Percentiles rank a stretch among this genome's conserved stretches.
Evolutionary conservation across 2,888 invertebrate species (phyloP).

Genomic region (Anagyrus pseudococci): DNA sequence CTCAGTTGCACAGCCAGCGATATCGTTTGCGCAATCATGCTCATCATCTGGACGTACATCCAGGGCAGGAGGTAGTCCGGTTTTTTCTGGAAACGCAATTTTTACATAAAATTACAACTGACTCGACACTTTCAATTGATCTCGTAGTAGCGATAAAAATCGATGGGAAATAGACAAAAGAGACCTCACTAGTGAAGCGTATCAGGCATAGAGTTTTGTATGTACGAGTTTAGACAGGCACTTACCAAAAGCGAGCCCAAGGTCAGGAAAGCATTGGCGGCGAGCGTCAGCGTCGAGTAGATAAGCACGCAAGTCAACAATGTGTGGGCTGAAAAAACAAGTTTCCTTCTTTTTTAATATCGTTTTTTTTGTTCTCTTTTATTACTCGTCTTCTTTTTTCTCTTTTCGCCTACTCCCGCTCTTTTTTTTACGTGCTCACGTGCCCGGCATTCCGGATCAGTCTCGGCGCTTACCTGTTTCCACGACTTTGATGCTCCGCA

Average conservation of each 20-base stretch:
- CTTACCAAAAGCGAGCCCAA: constrained; percentile 55
- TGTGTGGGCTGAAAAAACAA: constrained; percentile 47
- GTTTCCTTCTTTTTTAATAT: constrained; percentile 20
- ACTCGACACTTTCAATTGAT: neutral
- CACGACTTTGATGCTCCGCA: constrained; percentile 45
- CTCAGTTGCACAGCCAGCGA: constrained; percentile 51
- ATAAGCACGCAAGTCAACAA: constrained; percentile 49
- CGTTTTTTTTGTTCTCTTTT: neutral
- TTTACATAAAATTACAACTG: constrained; percentile 2
- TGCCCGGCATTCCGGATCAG: no score
- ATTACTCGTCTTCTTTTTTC: neutral
- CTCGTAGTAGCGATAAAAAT: no score
- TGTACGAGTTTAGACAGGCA: constrained; percentile 11
- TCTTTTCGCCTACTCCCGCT: neutral
- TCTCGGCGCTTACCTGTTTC: constrained; percentile 44
- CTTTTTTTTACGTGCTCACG: no score
- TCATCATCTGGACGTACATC: constrained; percentile 56
- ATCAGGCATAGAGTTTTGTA: neutral
- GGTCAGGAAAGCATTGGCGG: constrained; percentile 53
- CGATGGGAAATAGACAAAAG: no score
- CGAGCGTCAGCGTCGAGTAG: constrained; percentile 48
- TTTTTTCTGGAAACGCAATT: constrained; percentile 51
- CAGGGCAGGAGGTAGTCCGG: constrained; percentile 53
- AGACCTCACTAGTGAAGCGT: no score
- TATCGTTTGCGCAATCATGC: constrained; percentile 54